Percentiles rank a stretch among this genome's conserved stretches.
Evolutionary conservation across 2,113 vertebrate genomes (phyloP).

Genomic region (Carassius gibelio): DNA sequence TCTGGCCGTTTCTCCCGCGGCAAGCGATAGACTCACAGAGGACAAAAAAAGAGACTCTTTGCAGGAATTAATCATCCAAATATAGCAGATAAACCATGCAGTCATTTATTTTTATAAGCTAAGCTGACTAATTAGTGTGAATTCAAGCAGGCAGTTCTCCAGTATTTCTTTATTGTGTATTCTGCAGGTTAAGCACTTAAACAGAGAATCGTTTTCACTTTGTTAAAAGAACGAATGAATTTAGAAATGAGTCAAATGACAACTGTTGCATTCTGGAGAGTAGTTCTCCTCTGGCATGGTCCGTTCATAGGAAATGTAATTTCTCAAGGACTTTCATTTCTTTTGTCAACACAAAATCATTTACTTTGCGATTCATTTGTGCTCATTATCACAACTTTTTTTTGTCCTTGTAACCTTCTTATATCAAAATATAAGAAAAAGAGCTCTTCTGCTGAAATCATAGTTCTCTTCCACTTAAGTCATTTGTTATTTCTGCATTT

Average conservation of each 20-base stretch:
- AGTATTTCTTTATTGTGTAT: conserved; percentile 10
- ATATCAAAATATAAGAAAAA: background rate
- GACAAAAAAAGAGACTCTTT: conserved; percentile 58
- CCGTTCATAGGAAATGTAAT: conserved; percentile 9
- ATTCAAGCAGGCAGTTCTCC: conserved; percentile 63
- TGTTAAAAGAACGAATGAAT: conserved; percentile 19
- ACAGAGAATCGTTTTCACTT: conserved; percentile 45
- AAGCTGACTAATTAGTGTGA: conserved; percentile 64
- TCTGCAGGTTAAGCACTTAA: conserved; percentile 32
- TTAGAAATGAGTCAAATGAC: conserved; percentile 10
- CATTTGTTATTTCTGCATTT: too few relatives aligned
- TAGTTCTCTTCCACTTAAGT: background rate
- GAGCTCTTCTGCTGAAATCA: background rate
- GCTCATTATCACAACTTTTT: background rate
- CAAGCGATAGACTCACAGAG: conserved; percentile 53
- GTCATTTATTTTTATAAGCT: conserved; percentile 58
- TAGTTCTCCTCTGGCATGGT: background rate
- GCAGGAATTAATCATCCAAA: conserved; percentile 64
- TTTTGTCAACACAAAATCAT: background rate
- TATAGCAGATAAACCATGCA: conserved; percentile 61
- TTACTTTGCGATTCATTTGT: background rate
- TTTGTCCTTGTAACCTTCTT: background rate
- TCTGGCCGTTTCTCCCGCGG: conserved; percentile 53
- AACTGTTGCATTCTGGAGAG: conserved; percentile 5
- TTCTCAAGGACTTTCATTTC: background rate